A percentile compares a stretch with the other conserved stretches of the same genome.
These are phyloP conservation scores for Strix occidentalis DNA, from an alignment of 2,797 vertebrate species.

Conservation along the genomic window DNA sequence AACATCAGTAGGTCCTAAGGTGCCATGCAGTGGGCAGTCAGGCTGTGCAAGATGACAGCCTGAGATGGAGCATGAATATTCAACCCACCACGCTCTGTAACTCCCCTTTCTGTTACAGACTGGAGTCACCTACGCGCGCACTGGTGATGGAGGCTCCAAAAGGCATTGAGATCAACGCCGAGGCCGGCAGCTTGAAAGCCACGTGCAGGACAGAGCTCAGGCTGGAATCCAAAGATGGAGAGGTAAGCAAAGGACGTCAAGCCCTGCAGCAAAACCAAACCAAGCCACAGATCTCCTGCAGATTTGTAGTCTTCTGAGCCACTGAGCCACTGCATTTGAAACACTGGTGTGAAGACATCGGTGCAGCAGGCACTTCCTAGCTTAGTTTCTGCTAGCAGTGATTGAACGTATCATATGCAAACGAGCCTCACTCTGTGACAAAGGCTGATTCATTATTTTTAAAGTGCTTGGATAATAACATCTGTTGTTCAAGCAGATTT, in stretches of 20 bases:
- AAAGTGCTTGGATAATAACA: slow-evolving; percentile 37
- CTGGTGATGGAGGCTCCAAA: slow-evolving; percentile 96
- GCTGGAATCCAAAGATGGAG: slow-evolving; percentile 97
- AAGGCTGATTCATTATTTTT: slow-evolving; percentile 54
- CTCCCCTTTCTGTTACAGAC: slow-evolving; percentile 70
- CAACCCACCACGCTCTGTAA: neutral
- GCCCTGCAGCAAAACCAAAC: neutral
- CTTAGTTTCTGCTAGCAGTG: neutral
- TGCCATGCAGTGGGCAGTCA: neutral
- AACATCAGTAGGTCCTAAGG: neutral
- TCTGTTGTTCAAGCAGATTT: slow-evolving; percentile 54
- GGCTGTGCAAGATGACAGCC: neutral
- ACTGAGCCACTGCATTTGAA: neutral
- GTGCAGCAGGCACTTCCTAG: neutral
- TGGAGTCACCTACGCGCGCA: slow-evolving; percentile 95
- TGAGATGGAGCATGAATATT: neutral
- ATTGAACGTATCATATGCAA: neutral
- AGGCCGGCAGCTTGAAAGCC: slow-evolving; percentile 94
- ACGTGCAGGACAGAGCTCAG: slow-evolving; percentile 93
- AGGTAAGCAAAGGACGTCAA: slow-evolving; percentile 74
- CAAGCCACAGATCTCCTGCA: neutral
- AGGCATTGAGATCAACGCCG: slow-evolving; percentile 94
- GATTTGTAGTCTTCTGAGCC: neutral
- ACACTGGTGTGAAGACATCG: neutral
- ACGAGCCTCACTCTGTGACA: neutral